Conservation (phyloP, 2,888 invertebrate genomes). For the Spilosoma lubricipeda region DNA sequence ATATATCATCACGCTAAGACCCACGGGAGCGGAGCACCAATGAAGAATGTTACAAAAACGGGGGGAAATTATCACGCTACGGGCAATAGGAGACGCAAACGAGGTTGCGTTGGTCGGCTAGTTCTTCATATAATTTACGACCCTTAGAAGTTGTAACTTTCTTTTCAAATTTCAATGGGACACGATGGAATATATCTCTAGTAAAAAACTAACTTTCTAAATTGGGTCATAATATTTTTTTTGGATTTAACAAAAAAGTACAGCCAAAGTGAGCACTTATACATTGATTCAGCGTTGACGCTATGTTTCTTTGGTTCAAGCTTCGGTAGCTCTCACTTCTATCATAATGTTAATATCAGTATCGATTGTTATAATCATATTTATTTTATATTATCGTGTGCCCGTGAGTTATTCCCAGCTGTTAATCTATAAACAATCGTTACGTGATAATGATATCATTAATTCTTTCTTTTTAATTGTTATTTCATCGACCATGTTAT, state of each 20-base stretch:
- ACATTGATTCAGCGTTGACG: not conserved
- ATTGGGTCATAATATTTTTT: not conserved
- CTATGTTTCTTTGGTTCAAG: not conserved
- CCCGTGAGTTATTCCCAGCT: constrained; percentile 28
- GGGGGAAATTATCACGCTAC: too few relatives aligned
- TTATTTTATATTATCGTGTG: constrained; percentile 6
- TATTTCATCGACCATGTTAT: constrained; percentile 34
- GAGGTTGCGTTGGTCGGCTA: too few relatives aligned
- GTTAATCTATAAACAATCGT: constrained; percentile 37
- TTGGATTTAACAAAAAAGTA: not conserved
- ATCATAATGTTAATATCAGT: not conserved
- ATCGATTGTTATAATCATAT: not conserved
- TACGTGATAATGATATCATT: constrained; percentile 34
- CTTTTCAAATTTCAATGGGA: not conserved
- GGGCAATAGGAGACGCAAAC: too few relatives aligned
- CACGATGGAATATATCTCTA: not conserved
- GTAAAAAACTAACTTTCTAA: not conserved
- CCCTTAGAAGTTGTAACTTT: not conserved
- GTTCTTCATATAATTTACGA: not conserved
- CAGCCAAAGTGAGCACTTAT: not conserved
- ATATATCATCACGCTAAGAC: too few relatives aligned
- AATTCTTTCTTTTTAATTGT: constrained; percentile 26
- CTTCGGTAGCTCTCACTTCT: not conserved
- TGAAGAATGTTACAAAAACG: too few relatives aligned
- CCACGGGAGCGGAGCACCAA: too few relatives aligned